Conservation (phyloP, 2,113 vertebrate species). For the Casuarius casuarius region DNA sequence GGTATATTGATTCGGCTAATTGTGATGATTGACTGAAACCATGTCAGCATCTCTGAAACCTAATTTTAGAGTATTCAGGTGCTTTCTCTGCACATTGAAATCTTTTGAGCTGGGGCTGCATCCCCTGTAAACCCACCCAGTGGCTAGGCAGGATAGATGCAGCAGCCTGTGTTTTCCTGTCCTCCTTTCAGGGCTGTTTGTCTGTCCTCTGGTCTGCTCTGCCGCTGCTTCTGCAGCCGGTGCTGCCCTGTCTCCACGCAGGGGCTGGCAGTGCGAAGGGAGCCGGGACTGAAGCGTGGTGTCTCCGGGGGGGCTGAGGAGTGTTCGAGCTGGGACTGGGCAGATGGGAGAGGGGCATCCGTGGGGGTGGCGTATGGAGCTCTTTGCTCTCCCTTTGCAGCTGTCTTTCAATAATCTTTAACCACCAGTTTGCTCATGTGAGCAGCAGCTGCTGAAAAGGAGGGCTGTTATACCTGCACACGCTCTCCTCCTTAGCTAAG, state of each 20-base stretch:
- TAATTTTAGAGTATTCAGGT: neutral
- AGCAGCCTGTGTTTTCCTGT: neutral
- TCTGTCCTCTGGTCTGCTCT: neutral
- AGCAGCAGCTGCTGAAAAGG: neutral
- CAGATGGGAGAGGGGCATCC: neutral
- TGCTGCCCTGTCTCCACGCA: neutral
- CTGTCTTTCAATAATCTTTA: conserved; percentile 8
- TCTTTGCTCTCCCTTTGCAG: neutral
- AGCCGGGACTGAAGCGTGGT: neutral
- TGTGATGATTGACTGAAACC: neutral
- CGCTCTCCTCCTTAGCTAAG: neutral
- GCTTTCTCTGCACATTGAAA: neutral
- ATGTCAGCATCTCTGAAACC: neutral
- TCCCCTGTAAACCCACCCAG: fast-evolving
- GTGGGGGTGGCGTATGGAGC: neutral
- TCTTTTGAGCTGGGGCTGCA: neutral
- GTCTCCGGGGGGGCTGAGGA: neutral
- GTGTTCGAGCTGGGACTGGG: neutral
- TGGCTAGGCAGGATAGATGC: neutral
- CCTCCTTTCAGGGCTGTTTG: neutral
- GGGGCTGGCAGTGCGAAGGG: neutral
- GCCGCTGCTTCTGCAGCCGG: neutral
- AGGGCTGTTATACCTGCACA: neutral
- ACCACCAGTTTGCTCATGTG: neutral
- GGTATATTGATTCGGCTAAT: neutral